phyloP scores from a whole-genome alignment of 2,888 invertebrate genomes.

The Nemotelus pantherinus region DNA sequence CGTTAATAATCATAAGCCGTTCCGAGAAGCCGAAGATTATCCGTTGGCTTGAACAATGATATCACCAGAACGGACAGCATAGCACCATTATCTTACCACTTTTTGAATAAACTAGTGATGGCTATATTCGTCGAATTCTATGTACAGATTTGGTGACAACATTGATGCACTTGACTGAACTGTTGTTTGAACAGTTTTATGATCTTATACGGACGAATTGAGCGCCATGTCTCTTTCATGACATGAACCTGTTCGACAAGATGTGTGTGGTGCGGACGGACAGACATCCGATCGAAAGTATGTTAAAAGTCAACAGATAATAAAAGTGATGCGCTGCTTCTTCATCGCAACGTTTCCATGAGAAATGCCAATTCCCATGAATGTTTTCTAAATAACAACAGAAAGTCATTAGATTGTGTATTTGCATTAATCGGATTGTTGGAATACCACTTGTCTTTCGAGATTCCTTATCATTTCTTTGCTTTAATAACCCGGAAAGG shows the following conservation, averaged over 20 bases:
- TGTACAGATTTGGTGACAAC: slow-evolving; percentile 37
- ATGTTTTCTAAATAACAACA: slow-evolving; percentile 45
- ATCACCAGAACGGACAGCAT: slow-evolving; percentile 11
- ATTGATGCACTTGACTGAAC: slow-evolving; percentile 39
- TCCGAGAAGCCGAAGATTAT: slow-evolving; percentile 38
- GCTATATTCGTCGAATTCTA: neutral
- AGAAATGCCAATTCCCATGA: slow-evolving; percentile 48
- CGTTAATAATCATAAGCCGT: slow-evolving; percentile 35
- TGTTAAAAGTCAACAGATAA: slow-evolving; percentile 34
- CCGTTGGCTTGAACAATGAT: slow-evolving; percentile 8
- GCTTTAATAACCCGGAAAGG: slow-evolving; percentile 1
- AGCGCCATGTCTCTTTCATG: slow-evolving; percentile 37
- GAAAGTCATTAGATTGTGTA: slow-evolving; percentile 47
- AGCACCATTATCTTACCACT: neutral
- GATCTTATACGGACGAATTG: slow-evolving; percentile 39
- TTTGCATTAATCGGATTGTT: slow-evolving; percentile 38
- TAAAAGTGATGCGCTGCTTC: slow-evolving; percentile 34
- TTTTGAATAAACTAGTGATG: neutral
- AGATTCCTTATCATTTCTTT: neutral
- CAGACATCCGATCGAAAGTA: slow-evolving; percentile 27
- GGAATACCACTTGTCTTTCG: slow-evolving; percentile 6
- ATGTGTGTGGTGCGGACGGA: slow-evolving; percentile 7
- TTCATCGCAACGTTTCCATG: slow-evolving; percentile 34
- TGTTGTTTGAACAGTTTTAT: slow-evolving; percentile 38
- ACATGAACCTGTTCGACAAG: slow-evolving; percentile 1